Evolutionary conservation across 2,113 vertebrate species (phyloP), one percentile per base, ranked within the genome.

Genomic region (Colistium nudipinnis): DNA sequence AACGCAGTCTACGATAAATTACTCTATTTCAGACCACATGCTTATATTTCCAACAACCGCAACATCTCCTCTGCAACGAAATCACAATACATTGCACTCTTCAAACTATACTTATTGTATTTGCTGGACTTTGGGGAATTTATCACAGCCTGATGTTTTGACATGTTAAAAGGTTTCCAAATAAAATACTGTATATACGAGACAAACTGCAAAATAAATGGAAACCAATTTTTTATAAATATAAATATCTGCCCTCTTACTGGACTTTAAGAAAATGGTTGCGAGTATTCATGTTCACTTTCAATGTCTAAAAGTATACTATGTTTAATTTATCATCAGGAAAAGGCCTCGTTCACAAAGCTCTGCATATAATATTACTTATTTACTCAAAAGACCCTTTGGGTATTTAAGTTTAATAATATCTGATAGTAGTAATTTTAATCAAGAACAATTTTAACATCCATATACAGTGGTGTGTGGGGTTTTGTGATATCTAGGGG

Each of bases 1-100:
- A 81, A 70, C 57, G 16, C 38, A 63, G 52, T 51, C 55, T 30
- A 49, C 11, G 45, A 19, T 47, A 48, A 63, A 52, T 63, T 68
- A 10, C 48, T 43, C 61, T 51, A 74, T 82, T 52, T 73, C 64
- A 69, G 56, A 76, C 56, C 24, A 81, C 16, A 47, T 80, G 73
- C 55, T 85, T 72, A 38, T 39, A 53, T 61, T 65, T n/a, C 38
- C 52, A 65, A 72, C 44, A 74, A 70, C 39, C 31, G 65, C 20
- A 43, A 44, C 49, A 39, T 17, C 24, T 60, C 30, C 54, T 75
- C 55, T 20, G 31, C 59, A 74, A 59, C 53, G 68, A 44, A 69
- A n/a, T 52, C 22, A 47, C 14, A 70, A 67, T 24, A 30, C 14
- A 54, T 65, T 75, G 62, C 67, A 84, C 73, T 65, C 43, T 79